Conservation (phyloP, 2,113 vertebrate species). For the Fregata magnificens region DNA sequence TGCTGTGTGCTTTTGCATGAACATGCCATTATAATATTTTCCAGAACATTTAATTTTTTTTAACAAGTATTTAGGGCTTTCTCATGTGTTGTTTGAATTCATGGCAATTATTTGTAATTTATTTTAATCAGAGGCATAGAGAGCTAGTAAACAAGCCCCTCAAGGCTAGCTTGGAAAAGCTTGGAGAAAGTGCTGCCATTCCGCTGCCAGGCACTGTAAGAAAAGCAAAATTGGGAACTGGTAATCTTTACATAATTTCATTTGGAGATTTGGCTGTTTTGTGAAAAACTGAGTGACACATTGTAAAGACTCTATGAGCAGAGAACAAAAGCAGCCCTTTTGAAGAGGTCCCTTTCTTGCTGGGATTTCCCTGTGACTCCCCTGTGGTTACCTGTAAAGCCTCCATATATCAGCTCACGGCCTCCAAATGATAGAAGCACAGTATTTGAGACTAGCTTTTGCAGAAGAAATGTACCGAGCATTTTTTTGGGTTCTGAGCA, state of each 20-base stretch:
- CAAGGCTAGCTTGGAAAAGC: neutral
- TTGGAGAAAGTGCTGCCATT: neutral
- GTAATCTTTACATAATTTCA: neutral
- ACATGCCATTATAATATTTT: neutral
- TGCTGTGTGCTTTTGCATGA: neutral
- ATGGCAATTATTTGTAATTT: conserved; percentile 22
- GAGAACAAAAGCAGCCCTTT: neutral
- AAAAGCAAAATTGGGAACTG: neutral
- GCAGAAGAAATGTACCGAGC: neutral
- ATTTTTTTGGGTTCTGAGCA: neutral
- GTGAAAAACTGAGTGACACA: neutral
- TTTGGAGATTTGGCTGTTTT: neutral
- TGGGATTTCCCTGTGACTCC: neutral
- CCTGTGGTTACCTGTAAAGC: neutral
- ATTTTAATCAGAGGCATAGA: conserved; percentile 13
- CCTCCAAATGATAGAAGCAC: neutral
- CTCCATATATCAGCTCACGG: neutral
- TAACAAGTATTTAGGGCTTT: conserved; percentile 7
- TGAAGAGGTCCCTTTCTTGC: neutral
- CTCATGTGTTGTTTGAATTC: neutral
- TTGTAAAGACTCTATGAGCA: neutral
- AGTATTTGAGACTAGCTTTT: neutral
- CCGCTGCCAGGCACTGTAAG: neutral
- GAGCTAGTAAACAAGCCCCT: conserved; percentile 1
- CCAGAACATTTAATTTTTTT: conserved; percentile 5